A percentile compares a stretch with the other conserved stretches of the same genome.
These are phyloP conservation scores for Helicolenus hilgendorfi DNA, from an alignment of 2,797 vertebrate genomes.

Conservation along the genomic window DNA sequence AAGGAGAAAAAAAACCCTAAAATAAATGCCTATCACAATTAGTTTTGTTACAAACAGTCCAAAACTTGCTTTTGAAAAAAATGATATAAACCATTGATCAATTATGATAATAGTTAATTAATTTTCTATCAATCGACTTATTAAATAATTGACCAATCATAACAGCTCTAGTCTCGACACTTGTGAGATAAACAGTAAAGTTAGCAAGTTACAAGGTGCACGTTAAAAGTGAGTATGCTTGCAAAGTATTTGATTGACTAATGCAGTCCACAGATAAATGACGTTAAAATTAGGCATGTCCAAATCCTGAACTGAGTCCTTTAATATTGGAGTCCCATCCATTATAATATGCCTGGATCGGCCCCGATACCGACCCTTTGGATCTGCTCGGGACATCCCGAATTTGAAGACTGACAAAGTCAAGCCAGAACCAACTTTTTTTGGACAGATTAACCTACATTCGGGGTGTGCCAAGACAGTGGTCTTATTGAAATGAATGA, in stretches of 20 bases:
- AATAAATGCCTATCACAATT: too few relatives aligned
- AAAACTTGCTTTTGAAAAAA: too few relatives aligned
- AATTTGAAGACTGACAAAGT: too few relatives aligned
- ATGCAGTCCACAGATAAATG: neutral
- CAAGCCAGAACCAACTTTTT: too few relatives aligned
- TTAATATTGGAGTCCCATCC: too few relatives aligned
- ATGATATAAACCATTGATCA: too few relatives aligned
- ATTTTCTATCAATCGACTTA: too few relatives aligned
- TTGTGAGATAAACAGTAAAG: neutral
- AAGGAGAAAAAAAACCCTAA: neutral
- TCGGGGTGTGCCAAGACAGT: too few relatives aligned
- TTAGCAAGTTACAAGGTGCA: neutral
- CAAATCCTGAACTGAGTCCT: neutral
- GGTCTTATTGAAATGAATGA: neutral
- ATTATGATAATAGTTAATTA: too few relatives aligned
- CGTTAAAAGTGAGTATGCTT: neutral
- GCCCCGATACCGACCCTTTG: neutral
- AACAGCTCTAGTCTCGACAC: neutral
- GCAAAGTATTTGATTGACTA: neutral
- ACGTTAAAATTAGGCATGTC: neutral
- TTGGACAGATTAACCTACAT: too few relatives aligned
- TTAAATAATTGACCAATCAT: too few relatives aligned
- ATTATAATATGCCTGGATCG: neutral
- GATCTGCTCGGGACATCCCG: neutral
- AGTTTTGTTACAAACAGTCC: too few relatives aligned